phyloP scores from a whole-genome alignment of 1,140 invertebrate species.

The Heliconius hewitsoni region DNA sequence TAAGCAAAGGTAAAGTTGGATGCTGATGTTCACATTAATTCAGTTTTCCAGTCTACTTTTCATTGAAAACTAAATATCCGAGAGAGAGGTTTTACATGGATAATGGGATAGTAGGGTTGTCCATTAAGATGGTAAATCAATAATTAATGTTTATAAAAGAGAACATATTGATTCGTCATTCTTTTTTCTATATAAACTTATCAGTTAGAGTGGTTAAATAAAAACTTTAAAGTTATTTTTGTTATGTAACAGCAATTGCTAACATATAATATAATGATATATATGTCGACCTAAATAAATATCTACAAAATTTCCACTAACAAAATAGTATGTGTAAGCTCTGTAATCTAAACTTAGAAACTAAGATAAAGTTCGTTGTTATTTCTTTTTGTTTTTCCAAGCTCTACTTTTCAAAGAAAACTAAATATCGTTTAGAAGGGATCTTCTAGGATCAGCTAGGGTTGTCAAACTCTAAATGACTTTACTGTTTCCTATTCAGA shows the following conservation, averaged over 20 bases:
- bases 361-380: constrained; percentile 24
- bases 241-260: not conserved
- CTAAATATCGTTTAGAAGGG: constrained; percentile 20
- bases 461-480: constrained; percentile 13
- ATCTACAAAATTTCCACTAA: constrained; percentile 24
- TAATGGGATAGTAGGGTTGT: not conserved
- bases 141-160: not conserved
- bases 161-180: not conserved
- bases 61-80: constrained; percentile 3
- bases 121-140: not conserved
- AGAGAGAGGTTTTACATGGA: not conserved
- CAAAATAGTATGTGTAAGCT: constrained; percentile 19
- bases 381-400: constrained; percentile 17
- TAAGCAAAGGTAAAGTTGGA: not conserved
- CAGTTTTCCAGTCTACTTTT: not conserved
- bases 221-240: not conserved
- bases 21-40: not conserved
- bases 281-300: not conserved
- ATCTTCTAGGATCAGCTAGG: constrained; percentile 5
- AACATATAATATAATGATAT: not conserved
- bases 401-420: constrained; percentile 22
- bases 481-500: not conserved
- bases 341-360: constrained; percentile 28
- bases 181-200: no score
- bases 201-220: not conserved